A percentile compares a stretch with the other conserved stretches of the same genome.
These are phyloP conservation scores for Tricholaema leucomelas DNA, from an alignment of 2,113 vertebrate species.

Conservation along the genomic window DNA sequence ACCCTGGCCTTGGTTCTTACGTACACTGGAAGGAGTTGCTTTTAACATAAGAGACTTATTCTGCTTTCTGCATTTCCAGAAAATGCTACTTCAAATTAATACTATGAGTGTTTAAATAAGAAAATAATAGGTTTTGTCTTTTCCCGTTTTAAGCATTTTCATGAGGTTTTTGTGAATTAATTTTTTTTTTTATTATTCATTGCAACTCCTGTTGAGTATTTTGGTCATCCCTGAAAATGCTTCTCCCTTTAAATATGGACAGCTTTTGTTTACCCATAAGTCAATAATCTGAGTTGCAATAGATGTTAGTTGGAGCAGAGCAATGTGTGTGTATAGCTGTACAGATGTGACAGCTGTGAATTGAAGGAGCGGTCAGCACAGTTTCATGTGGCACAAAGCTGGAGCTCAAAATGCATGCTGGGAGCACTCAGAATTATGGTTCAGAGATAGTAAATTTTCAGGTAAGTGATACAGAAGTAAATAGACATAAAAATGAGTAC, in stretches of 20 bases:
- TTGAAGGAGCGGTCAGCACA: not conserved
- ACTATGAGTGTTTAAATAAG: not conserved
- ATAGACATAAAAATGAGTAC: not conserved
- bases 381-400: not conserved
- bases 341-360: not conserved
- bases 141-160: not conserved
- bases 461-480: not conserved
- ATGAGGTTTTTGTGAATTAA: not conserved
- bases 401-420: not conserved
- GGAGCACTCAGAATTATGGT: not conserved
- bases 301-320: not conserved
- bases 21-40: not conserved
- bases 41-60: not conserved
- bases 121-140: not conserved
- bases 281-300: not conserved
- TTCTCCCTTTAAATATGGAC: not conserved
- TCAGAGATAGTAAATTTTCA: not conserved
- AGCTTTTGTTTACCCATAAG: not conserved
- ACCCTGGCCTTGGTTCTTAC: not conserved
- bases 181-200: not conserved
- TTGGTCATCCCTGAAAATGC: not conserved
- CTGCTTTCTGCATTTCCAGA: not conserved
- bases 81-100: not conserved
- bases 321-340: accelerated
- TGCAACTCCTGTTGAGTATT: not conserved